Evolutionary conservation across 2,797 vertebrate genomes (phyloP), one percentile per base, ranked within the genome.

Genomic region (Scyliorhinus canicula): DNA sequence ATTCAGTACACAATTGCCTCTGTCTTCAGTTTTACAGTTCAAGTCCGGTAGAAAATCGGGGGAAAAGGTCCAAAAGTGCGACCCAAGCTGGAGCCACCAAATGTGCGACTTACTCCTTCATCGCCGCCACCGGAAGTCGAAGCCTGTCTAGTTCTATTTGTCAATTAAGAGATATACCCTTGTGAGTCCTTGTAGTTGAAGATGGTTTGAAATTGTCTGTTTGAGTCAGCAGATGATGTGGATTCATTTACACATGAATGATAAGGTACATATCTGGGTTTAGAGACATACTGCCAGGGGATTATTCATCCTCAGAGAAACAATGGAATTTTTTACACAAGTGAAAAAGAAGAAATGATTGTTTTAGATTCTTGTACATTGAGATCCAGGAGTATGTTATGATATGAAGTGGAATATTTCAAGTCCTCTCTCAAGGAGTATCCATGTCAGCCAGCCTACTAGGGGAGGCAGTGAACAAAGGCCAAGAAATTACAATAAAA

Each of bases 211-310:
- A 69, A 50, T 71, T 94, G 28, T 40, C 35, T 35, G 47, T 94
- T 74, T 94, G 93, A 71, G 44, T n/a, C 44, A 94, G 28, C 44
- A 71, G 28, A 47, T 74, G 93, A 52, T 7, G 67, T 50, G 44
- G 31, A 31, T 74, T 94, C 67, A 74, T 74, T 93, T 93, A 31
- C 26, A 69, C 24, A 57, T 93, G 91, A 93, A 69, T 93, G 26
- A 3, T 69, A 50, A 7, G 14, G 44, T 28, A 71, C 52, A 50
- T 50, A 74, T 50, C 93, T 55, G 93, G 47, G 67, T 16, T 67
- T 65, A 69, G 63, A 47, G 65, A 93, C 91, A 67, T 93, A 31
- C 24, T 67, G 3, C 19, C 40, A 69, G 9, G 40, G 63, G n/a
- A 91, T 63, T 60, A 85, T 85, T 52, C 47, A 85, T 85, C 85